These are phyloP conservation scores for Gari tellinella DNA, from an alignment of 2,888 invertebrate genomes.

Conservation along the genomic window DNA sequence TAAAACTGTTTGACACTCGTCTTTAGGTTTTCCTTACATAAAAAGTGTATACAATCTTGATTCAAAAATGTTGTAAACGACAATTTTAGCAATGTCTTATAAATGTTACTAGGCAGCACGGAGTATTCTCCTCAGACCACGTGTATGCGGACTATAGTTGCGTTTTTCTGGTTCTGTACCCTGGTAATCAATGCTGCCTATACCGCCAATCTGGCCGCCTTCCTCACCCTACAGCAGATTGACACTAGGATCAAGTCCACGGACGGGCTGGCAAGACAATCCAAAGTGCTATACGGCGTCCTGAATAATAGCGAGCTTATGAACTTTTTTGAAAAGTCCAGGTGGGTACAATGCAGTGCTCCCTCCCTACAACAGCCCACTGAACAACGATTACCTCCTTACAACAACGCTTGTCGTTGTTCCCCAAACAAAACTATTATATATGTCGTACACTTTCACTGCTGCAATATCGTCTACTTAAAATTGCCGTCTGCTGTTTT, in stretches of 20 bases:
- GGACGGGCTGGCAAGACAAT: conserved; percentile 71
- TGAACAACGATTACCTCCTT: no score
- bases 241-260: conserved; percentile 74
- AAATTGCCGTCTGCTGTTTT: no score
- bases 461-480: no score
- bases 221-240: conserved; percentile 75
- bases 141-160: conserved; percentile 77
- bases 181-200: conserved; percentile 79
- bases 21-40: no score
- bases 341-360: conserved; percentile 12
- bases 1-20: no score
- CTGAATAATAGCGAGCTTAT: conserved; percentile 71
- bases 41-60: no score
- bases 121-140: conserved; percentile 79
- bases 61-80: no score
- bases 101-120: conserved; percentile 61
- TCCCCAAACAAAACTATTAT: no score
- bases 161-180: conserved; percentile 80
- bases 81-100: no score
- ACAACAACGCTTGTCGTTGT: no score
- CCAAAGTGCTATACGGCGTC: conserved; percentile 71
- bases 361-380: no score
- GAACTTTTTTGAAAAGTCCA: conserved; percentile 67
- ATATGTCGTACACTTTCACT: no score
- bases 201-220: conserved; percentile 80